Evolutionary conservation across 2,888 invertebrate genomes (phyloP).

Genomic region (Pseudoips prasinana): DNA sequence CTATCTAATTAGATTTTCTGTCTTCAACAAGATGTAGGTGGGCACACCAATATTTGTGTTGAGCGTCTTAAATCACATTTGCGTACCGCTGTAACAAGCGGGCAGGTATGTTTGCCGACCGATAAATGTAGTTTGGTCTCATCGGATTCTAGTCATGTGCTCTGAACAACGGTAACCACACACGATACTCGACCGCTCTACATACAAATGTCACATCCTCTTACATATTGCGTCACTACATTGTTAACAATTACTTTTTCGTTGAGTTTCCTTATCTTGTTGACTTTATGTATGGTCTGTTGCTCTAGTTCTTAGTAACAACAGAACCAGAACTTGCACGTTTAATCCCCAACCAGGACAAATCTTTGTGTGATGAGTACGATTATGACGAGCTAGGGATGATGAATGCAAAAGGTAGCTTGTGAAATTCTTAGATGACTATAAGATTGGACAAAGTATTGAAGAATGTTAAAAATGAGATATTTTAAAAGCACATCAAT

Average conservation of each 20-base stretch:
- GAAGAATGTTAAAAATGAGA: no score
- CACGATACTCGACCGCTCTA: constrained; percentile 33
- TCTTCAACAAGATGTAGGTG: constrained; percentile 57
- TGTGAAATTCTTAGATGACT: no score
- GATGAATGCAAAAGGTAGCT: no score
- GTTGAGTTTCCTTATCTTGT: no score
- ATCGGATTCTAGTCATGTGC: constrained; percentile 73
- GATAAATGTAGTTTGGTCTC: constrained; percentile 69
- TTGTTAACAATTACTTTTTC: constrained; percentile 1
- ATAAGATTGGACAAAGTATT: no score
- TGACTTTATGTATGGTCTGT: no score
- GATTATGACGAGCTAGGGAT: no score
- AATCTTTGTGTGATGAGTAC: no score
- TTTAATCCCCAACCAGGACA: no score
- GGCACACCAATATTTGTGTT: constrained; percentile 71
- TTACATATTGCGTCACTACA: constrained; percentile 27
- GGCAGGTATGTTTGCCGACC: constrained; percentile 67
- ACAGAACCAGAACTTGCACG: no score
- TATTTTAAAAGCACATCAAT: no score
- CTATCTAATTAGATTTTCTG: constrained; percentile 60
- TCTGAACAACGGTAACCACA: constrained; percentile 52
- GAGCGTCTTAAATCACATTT: constrained; percentile 76
- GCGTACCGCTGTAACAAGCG: constrained; percentile 63
- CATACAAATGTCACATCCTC: constrained; percentile 43
- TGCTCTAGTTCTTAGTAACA: no score